Percentiles rank a stretch among this genome's conserved stretches.
Conservation (phyloP, 2,113 vertebrate species). For the Hyperoodon ampullatus region DNA sequence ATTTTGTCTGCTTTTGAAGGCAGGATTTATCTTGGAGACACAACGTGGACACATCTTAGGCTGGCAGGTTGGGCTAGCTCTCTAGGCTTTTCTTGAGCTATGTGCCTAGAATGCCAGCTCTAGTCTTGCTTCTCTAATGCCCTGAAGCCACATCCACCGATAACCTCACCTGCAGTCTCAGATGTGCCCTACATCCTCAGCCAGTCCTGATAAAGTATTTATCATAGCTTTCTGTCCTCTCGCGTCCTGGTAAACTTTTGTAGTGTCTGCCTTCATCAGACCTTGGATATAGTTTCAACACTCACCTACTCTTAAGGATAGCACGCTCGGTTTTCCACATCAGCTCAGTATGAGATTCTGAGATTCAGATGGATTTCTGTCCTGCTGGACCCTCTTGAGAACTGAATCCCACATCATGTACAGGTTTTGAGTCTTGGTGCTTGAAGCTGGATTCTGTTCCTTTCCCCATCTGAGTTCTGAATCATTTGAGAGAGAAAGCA, state of each 20-base stretch:
- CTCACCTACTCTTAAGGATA: neutral
- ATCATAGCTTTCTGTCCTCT: neutral
- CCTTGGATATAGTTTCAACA: neutral
- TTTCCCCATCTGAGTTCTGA: neutral
- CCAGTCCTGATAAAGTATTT: neutral
- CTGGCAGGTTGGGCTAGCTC: neutral
- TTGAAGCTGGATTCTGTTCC: neutral
- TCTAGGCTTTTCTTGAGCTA: neutral
- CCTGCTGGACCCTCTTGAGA: neutral
- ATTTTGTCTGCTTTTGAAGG: slow-evolving; percentile 1
- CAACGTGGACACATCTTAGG: neutral
- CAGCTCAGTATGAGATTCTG: neutral
- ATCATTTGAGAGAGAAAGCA: neutral
- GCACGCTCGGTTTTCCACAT: neutral
- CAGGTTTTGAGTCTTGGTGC: neutral
- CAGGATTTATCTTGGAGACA: neutral
- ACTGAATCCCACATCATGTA: neutral
- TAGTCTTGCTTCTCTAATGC: neutral
- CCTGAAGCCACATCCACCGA: neutral
- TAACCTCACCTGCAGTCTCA: neutral
- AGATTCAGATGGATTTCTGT: neutral
- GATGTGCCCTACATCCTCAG: neutral
- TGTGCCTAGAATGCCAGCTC: neutral
- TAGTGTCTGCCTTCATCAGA: neutral
- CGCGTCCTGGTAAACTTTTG: neutral